A percentile compares a stretch with the other conserved stretches of the same genome.
Conservation (phyloP, 2,888 invertebrate genomes). For the Stenolophus ochropezus region DNA sequence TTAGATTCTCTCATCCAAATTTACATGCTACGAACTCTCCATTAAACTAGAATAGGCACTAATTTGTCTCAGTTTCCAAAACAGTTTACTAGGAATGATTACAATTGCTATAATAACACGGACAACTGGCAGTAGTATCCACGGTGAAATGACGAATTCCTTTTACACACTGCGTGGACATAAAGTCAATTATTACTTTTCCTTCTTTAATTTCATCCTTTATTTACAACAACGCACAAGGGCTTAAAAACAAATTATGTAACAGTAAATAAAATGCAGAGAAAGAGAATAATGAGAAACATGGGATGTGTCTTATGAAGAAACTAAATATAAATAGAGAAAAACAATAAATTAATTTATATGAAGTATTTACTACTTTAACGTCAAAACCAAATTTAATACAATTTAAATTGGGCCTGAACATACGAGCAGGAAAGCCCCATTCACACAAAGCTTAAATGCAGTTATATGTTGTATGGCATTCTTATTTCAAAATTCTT, state of each 20-base stretch:
- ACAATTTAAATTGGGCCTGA: conserved; percentile 45
- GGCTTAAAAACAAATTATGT: conserved; percentile 25
- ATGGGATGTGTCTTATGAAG: conserved; percentile 40
- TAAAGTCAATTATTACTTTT: not conserved
- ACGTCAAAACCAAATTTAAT: conserved; percentile 47
- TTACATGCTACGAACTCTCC: conserved; percentile 46
- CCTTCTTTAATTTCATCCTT: not conserved
- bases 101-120: conserved; percentile 55
- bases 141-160: not conserved
- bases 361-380: conserved; percentile 8
- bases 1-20: conserved; percentile 28
- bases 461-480: too few species aligned
- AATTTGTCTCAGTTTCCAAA: conserved; percentile 34
- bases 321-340: conserved; percentile 27
- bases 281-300: conserved; percentile 43
- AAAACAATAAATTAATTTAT: conserved; percentile 8
- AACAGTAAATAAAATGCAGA: conserved; percentile 56
- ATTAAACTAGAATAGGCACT: conserved; percentile 20
- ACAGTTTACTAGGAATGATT: conserved; percentile 52
- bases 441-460: too few species aligned
- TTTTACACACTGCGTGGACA: conserved; percentile 9
- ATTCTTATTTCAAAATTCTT: too few species aligned
- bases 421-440: too few species aligned
- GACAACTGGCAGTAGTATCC: conserved; percentile 56
- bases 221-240: conserved; percentile 48